Evolutionary conservation across 23 tunicate species (phyloP), one percentile per base, ranked within the genome.

Genomic region (Styela clava): DNA sequence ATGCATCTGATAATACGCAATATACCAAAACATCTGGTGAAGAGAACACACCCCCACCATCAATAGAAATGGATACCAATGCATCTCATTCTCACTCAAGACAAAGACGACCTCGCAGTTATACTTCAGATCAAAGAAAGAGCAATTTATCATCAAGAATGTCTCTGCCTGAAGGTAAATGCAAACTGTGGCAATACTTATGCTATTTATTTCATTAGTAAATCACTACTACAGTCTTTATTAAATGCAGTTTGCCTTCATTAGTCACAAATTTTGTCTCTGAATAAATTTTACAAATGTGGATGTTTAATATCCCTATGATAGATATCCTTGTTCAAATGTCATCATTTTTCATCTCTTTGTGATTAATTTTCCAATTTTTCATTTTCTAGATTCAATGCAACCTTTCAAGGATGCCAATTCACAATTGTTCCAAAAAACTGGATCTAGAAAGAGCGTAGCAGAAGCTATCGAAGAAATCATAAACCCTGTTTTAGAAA

Each of bases 391-490:
- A 76, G 81, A 76, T 44, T 12, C 26, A 0, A 35, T 44, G 65
- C 64, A 76, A 33, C 64, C 64, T 18, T 44, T 35, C 65, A 52
- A 52, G 24, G 81, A 76, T 76, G 26, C 81, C 31, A 35, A 36
- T 26, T 67, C 71, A 16, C 81, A 44, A 24, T 22, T 69, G 24
- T 31, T 82, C 36, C 73, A 24, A 30, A 64, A 61, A 63, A 69
- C 87, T 18, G 94, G 94, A 2, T 33, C 74, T 30, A 64, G 87
- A 25, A 81, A 77, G 68, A 88, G 92, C 85, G 79, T 88, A 31
- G 67, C 93, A 3, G 98, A 93, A 85, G 89, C 90, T 19, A 52
- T 93, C 67, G 93, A 93, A 64, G 91, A 93, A 69, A 84, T 88
- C 22, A 62, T 93, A 0, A 86, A 78, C 61, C 86, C 90, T 18